Evolutionary conservation across 2,797 vertebrate species (phyloP), one percentile per base, ranked within the genome.

Genomic region (Euphonia xanthogaster): DNA sequence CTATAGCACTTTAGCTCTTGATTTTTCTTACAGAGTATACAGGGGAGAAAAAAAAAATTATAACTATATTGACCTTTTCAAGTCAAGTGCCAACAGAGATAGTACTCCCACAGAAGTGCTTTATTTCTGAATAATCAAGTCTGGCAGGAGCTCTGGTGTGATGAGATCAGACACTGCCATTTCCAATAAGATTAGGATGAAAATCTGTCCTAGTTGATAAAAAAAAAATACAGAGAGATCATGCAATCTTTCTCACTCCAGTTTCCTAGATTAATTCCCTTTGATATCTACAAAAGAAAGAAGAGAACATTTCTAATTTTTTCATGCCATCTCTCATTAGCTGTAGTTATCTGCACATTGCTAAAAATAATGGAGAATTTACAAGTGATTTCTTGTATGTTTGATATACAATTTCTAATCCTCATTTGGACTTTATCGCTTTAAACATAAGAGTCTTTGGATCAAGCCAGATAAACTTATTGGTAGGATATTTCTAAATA

Each of bases 121-220:
- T 86, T 85, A 87, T 77, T 96, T 89, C 81, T 86, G 48, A 94
- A 95, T 93, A 94, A 95, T 95, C 72, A 86, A 87, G 53, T 92
- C 91, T 93, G 84, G 87, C 91, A 97, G 87, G 50, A 90, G 72
- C 61, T 86, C 81, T 89, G 75, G 63, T 63, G 81, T 93, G 89
- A 94, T 76, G 81, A 80, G 75, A 94, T 86, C 94, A 90, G 80
- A 82, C 61, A 73, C 62, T 92, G 95, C 71, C 86, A 66, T 55
- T 76, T 89, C 62, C 77, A 91, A 81, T 96, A 95, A 94, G 74
- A 90, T 88, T 75, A 94, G 83, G 50, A 93, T 44, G 60, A 96
- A 95, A 95, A 92, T 92, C 80, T 93, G 62, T 66, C 86, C 74
- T 48, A 86, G 33, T 16, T 57, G 70, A 85, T 89, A n/a, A 51